Evolutionary conservation across 1,140 invertebrate genomes (phyloP).

Genomic region (Alviniconcha marisindica): DNA sequence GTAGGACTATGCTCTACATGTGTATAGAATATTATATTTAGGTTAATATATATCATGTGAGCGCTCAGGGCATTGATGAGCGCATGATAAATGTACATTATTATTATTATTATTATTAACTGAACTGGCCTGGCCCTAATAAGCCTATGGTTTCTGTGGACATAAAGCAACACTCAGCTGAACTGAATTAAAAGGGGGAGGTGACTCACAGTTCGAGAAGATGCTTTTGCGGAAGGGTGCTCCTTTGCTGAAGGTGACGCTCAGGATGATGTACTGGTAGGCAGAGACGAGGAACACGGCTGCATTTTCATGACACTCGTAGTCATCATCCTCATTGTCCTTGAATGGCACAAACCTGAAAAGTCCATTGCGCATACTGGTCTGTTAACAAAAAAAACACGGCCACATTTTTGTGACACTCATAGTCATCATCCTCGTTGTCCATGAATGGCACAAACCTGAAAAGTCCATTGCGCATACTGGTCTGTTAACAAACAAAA

Average conservation of each 20-base stretch:
- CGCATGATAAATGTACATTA: too few relatives aligned
- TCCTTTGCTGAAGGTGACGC: conserved; percentile 91
- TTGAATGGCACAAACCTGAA: conserved; percentile 69
- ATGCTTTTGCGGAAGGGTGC: conserved; percentile 83
- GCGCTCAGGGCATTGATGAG: too few relatives aligned
- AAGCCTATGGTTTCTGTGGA: too few relatives aligned
- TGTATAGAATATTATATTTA: too few relatives aligned
- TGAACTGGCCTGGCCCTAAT: too few relatives aligned
- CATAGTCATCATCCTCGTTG: conserved; percentile 66
- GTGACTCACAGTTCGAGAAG: conserved; percentile 72
- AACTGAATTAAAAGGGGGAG: background rate
- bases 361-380: too few relatives aligned
- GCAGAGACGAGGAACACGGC: conserved; percentile 88
- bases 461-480: too few relatives aligned
- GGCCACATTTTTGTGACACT: conserved; percentile 73
- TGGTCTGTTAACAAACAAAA: too few relatives aligned
- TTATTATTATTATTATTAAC: too few relatives aligned
- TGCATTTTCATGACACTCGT: conserved; percentile 72
- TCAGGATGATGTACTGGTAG: conserved; percentile 93
- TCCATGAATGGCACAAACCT: conserved; percentile 67
- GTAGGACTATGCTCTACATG: too few relatives aligned
- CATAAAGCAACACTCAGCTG: too few relatives aligned
- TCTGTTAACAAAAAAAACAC: conserved; percentile 90
- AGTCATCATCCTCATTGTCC: conserved; percentile 65
- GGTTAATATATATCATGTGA: too few relatives aligned